Evolutionary conservation across 2,888 invertebrate genomes (phyloP), one percentile per base, ranked within the genome.

Genomic region (Drosophila barbarae): DNA sequence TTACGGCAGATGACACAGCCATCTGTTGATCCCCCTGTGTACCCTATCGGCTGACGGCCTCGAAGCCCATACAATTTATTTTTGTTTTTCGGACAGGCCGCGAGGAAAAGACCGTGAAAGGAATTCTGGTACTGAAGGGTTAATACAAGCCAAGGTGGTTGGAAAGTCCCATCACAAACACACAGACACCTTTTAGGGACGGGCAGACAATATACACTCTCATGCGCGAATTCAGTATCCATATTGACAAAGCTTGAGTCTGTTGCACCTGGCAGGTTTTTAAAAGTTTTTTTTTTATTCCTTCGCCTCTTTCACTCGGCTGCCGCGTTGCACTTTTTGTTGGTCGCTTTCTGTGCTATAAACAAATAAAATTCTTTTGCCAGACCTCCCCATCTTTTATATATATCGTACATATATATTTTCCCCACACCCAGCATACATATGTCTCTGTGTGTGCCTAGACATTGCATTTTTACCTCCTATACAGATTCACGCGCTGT

Each of bases 401-500:
- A 35, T 36, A 39, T 10, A 26, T 9, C 7, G 34, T 26, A 44
- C 15, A 15, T 30, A 30, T 35, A 30, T 30, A 13, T 35, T 35
- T 36, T 66, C 18, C 34, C 50, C 35, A 12, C 41, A 26, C 28
- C 15, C 49, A 47, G 56, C 59, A 32, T n/a, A 18, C 59, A 32
- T n/a, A 18, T 54, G 66, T 28, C 53, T 56, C 53, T 55, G 58
- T 44, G 38, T 71, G 46, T 68, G 64, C 78, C 70, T 54, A 75
- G 78, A 79, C 82, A 64, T 79, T 80, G 76, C 79, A 74, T 69
- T 80, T 71, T 69, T 56, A 58, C 70, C 68, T 57, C 49, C 64
- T 68, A 49, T 44, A 50, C 69, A 50, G 79, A 73, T 86, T 86
- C 73, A 85, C 78, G 87, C 72, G 72, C 77, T 80, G 84, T 42